A percentile compares a stretch with the other conserved stretches of the same genome.
Evolutionary conservation across 2,797 vertebrate species (phyloP).

Genomic region (Ambastaia sidthimunki): DNA sequence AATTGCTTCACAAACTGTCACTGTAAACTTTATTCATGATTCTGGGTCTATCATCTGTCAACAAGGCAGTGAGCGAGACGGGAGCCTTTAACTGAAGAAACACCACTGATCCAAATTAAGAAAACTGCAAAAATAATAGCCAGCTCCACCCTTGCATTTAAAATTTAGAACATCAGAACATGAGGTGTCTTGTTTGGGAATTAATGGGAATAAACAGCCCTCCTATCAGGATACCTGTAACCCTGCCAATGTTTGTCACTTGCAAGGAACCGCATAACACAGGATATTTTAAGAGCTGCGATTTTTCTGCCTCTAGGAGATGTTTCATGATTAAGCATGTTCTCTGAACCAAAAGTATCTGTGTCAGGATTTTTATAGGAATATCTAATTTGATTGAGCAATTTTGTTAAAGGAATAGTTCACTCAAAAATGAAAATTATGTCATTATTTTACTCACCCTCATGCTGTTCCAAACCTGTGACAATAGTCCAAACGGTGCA

Average conservation of each 20-base stretch:
- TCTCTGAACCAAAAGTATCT: constrained; percentile 45
- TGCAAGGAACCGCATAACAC: constrained; percentile 49
- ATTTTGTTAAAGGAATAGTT: constrained; percentile 49
- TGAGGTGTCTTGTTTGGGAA: constrained; percentile 61
- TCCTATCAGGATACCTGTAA: constrained; percentile 49
- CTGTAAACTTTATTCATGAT: constrained; percentile 53
- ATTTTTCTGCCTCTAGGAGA: constrained; percentile 44
- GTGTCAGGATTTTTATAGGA: constrained; percentile 49
- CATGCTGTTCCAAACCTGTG: neutral
- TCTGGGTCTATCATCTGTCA: constrained; percentile 62
- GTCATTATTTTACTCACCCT: neutral
- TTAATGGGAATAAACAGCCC: constrained; percentile 58
- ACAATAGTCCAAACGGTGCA: no score
- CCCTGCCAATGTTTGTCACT: constrained; percentile 58
- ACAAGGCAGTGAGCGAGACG: constrained; percentile 40
- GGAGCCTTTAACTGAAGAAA: constrained; percentile 29
- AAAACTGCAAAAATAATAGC: constrained; percentile 42
- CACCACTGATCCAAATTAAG: constrained; percentile 45
- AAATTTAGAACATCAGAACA: constrained; percentile 39
- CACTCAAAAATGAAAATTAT: neutral
- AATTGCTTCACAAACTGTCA: constrained; percentile 57
- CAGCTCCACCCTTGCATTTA: constrained; percentile 17
- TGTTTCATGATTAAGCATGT: constrained; percentile 59
- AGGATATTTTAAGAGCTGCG: constrained; percentile 45
- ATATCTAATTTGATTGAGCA: constrained; percentile 45